Conservation (phyloP, 2,888 invertebrate genomes). For the Mimumesa dahlbomi region DNA sequence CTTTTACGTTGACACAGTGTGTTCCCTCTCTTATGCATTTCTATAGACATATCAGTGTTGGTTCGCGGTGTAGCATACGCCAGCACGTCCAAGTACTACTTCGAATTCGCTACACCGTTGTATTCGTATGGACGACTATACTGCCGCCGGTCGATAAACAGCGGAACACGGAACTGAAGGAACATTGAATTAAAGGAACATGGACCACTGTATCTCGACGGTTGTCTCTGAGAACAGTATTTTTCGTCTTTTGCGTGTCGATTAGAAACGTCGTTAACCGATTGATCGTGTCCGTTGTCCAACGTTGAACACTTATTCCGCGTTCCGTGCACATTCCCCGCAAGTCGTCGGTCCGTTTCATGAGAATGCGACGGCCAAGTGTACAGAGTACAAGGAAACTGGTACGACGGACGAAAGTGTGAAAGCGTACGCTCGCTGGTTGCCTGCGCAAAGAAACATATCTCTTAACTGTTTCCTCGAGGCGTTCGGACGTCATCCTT, state of each 20-base stretch:
- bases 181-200: conserved; percentile 57
- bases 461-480: conserved; percentile 23
- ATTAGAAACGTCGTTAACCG: conserved; percentile 40
- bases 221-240: conserved; percentile 57
- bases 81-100: conserved; percentile 40
- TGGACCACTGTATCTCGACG: conserved; percentile 64
- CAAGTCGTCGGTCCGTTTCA: background rate
- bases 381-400: conserved; percentile 34
- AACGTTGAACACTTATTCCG: conserved; percentile 15
- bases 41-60: conserved; percentile 4
- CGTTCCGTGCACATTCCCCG: background rate
- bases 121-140: conserved; percentile 44
- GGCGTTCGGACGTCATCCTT: background rate
- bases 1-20: too few species aligned
- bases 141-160: conserved; percentile 64
- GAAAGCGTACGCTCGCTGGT: conserved; percentile 46
- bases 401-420: conserved; percentile 54
- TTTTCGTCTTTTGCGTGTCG: conserved; percentile 36
- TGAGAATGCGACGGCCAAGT: conserved; percentile 14
- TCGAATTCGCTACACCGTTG: conserved; percentile 50
- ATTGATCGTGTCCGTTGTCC: conserved; percentile 21
- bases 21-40: conserved; percentile 5
- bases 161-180: conserved; percentile 66
- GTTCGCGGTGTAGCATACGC: background rate
- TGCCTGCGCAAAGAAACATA: conserved; percentile 39